These are phyloP conservation scores for Musca vetustissima DNA, from an alignment of 1,140 invertebrate genomes.

Conservation along the genomic window DNA sequence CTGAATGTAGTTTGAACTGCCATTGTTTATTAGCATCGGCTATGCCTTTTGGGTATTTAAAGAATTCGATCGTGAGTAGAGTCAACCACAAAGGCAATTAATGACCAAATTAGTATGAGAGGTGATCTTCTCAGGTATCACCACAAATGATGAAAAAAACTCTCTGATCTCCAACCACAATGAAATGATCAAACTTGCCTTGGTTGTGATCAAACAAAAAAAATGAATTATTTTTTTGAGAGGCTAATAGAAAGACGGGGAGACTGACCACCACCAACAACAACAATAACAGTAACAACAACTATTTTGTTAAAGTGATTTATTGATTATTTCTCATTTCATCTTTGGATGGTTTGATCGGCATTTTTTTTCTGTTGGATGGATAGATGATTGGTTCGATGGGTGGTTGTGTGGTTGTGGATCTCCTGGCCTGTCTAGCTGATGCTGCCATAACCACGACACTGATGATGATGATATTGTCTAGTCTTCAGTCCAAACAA, in stretches of 20 bases:
- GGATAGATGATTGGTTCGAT: no score
- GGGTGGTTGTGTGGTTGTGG: no score
- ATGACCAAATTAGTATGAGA: conserved; percentile 53
- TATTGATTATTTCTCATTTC: conserved; percentile 12
- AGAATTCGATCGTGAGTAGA: conserved; percentile 42
- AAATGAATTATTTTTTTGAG: not conserved
- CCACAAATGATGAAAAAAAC: not conserved
- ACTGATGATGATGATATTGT: not conserved
- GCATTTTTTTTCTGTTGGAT: not conserved
- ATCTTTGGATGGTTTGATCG: not conserved
- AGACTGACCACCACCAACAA: not conserved
- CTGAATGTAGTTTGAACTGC: no score
- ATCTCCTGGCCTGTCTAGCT: not conserved
- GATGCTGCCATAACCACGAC: not conserved
- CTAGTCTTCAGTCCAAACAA: conserved; percentile 2
- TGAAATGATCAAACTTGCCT: conserved; percentile 29
- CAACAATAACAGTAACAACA: not conserved
- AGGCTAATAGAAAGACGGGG: not conserved
- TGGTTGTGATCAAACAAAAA: not conserved
- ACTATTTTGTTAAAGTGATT: conserved; percentile 18
- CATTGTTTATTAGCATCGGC: conserved; percentile 53
- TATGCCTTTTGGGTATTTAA: conserved; percentile 54
- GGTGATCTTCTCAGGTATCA: conserved; percentile 31
- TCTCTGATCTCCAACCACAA: no score
- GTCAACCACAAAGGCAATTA: conserved; percentile 44